These are phyloP conservation scores for Oreochromis mossambicus DNA, from an alignment of 2,797 vertebrate genomes.

Conservation along the genomic window DNA sequence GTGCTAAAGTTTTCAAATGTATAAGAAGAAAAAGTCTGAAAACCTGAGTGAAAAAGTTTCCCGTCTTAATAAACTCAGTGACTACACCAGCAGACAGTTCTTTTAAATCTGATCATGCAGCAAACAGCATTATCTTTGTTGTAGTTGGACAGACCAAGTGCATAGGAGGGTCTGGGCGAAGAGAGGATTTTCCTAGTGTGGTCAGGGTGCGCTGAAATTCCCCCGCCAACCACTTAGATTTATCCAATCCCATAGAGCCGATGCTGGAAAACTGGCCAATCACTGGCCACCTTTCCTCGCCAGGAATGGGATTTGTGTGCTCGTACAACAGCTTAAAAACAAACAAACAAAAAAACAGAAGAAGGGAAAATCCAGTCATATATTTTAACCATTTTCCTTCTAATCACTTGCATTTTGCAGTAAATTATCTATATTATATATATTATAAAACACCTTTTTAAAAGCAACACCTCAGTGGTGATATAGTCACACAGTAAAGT, in stretches of 20 bases:
- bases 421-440: not conserved
- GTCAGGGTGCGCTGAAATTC: slow-evolving; percentile 90
- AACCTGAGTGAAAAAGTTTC: not conserved
- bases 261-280: slow-evolving; percentile 98
- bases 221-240: slow-evolving; percentile 89
- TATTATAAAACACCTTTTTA: not conserved
- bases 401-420: fast-evolving
- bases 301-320: slow-evolving; percentile 55
- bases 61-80: not conserved
- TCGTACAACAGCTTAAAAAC: slow-evolving; percentile 80
- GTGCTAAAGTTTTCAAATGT: not conserved
- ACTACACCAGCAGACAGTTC: not conserved
- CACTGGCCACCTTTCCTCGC: slow-evolving; percentile 82
- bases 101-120: not conserved
- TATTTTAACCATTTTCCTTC: not conserved
- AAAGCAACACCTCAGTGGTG: not conserved
- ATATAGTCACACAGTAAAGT: fast-evolving
- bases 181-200: slow-evolving; percentile 68
- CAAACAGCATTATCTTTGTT: not conserved
- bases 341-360: not conserved
- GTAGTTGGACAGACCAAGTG: slow-evolving; percentile 79
- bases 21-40: not conserved
- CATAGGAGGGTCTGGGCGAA: slow-evolving; percentile 70
- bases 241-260: slow-evolving; percentile 90
- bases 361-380: not conserved